Conservation (phyloP, 2,888 invertebrate genomes). For the Agrotis segetum region DNA sequence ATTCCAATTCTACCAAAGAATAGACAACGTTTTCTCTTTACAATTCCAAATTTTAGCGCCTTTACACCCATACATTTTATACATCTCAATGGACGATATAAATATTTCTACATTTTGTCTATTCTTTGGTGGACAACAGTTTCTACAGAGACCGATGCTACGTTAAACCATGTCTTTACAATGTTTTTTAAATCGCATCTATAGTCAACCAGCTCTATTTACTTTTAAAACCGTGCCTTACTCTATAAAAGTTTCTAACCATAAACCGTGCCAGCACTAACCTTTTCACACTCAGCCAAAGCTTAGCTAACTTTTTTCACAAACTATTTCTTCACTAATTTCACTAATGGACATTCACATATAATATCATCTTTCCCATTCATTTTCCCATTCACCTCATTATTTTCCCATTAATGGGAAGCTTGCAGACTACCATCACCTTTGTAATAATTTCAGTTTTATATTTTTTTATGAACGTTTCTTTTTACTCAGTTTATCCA, state of each 20-base stretch:
- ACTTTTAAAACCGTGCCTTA: not conserved
- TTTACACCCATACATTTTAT: too few species aligned
- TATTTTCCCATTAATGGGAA: not conserved
- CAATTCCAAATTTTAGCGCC: too few species aligned
- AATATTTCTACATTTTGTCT: too few species aligned
- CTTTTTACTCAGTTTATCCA: too few species aligned
- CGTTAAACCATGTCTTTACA: not conserved
- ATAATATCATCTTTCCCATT: not conserved
- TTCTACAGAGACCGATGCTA: too few species aligned
- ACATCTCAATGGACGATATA: too few species aligned
- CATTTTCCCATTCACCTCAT: not conserved
- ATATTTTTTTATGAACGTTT: too few species aligned
- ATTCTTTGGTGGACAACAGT: too few species aligned
- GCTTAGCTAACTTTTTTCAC: conserved; percentile 8
- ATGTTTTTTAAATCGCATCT: not conserved
- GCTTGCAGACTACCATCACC: not conserved
- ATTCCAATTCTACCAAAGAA: too few species aligned
- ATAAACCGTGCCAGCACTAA: conserved; percentile 9
- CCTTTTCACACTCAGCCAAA: conserved; percentile 1
- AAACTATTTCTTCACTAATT: not conserved
- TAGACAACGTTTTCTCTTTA: too few species aligned
- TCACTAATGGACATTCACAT: too few species aligned
- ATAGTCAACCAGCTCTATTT: not conserved
- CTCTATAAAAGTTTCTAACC: conserved; percentile 9
- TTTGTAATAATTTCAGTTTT: too few species aligned